Conservation (phyloP, 2,888 invertebrate species). For the Drosophila cognata region DNA sequence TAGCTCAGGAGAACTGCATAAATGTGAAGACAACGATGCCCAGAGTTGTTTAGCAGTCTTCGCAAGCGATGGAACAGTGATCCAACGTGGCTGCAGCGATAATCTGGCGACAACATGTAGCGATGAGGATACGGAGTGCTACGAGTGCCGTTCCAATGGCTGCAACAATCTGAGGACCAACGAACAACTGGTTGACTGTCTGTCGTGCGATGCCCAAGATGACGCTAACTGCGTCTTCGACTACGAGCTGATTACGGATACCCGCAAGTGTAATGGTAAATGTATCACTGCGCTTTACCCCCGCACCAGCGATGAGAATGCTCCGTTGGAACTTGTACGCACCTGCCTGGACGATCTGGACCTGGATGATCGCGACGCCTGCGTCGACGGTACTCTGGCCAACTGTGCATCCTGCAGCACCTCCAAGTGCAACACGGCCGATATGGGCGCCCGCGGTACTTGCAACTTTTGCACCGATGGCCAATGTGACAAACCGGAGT, state of each 20-base stretch:
- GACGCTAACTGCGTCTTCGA: conserved; percentile 67
- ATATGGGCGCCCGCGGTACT: conserved; percentile 67
- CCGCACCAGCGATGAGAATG: conserved; percentile 57
- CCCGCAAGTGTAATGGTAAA: conserved; percentile 66
- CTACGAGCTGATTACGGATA: conserved; percentile 51
- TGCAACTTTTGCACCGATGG: conserved; percentile 75
- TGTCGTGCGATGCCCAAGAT: conserved; percentile 69
- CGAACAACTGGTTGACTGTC: conserved; percentile 69
- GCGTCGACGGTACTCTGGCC: conserved; percentile 42
- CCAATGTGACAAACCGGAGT: conserved; percentile 62
- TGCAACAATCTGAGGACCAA: conserved; percentile 72
- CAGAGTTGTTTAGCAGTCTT: conserved; percentile 75
- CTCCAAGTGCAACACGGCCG: conserved; percentile 65
- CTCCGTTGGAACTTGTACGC: conserved; percentile 74
- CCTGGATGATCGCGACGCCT: conserved; percentile 68
- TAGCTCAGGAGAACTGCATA: conserved; percentile 52
- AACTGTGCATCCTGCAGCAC: conserved; percentile 70
- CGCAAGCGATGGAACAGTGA: conserved; percentile 51
- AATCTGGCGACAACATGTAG: conserved; percentile 51
- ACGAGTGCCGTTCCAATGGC: conserved; percentile 78
- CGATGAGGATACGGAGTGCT: conserved; percentile 53
- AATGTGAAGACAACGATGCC: conserved; percentile 61
- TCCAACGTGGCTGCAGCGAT: conserved; percentile 76
- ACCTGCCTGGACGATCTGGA: conserved; percentile 81
- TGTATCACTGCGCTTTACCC: conserved; percentile 82